phyloP scores from a whole-genome alignment of 2,113 vertebrate genomes.

The Saguinus imperator region DNA sequence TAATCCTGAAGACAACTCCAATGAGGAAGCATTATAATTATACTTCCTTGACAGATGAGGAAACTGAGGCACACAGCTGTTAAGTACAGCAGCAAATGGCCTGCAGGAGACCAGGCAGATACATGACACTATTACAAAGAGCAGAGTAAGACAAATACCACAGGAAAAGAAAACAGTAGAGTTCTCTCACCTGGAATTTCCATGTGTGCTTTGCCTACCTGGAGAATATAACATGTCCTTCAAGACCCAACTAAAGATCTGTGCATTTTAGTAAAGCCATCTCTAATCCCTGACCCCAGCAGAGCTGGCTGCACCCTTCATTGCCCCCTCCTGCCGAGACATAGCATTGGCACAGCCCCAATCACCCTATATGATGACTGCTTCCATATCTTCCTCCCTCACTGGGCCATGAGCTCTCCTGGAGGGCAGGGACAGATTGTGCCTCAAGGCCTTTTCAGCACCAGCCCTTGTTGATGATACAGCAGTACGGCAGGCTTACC shows the following conservation, averaged over 20 bases:
- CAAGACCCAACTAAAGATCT: neutral
- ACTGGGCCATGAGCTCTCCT: neutral
- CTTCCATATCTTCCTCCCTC: neutral
- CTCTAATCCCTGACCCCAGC: neutral
- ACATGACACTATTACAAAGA: neutral
- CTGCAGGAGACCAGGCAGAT: neutral
- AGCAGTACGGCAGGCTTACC: neutral
- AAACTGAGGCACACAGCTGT: neutral
- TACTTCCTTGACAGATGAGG: neutral
- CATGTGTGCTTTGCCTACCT: neutral
- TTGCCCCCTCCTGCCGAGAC: neutral
- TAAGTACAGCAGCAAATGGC: neutral
- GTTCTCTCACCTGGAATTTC: neutral
- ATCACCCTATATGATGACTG: neutral
- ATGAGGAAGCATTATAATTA: neutral
- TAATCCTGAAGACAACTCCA: neutral
- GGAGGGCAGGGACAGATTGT: neutral
- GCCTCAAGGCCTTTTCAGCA: neutral
- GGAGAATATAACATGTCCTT: neutral
- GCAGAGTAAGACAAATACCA: neutral
- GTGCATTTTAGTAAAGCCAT: neutral
- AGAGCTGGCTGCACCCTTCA: neutral
- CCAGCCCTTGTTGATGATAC: neutral
- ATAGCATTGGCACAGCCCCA: neutral
- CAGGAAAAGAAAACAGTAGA: neutral